phyloP scores from a whole-genome alignment of 2,797 vertebrate genomes.

The Phalloptychus januarius region DNA sequence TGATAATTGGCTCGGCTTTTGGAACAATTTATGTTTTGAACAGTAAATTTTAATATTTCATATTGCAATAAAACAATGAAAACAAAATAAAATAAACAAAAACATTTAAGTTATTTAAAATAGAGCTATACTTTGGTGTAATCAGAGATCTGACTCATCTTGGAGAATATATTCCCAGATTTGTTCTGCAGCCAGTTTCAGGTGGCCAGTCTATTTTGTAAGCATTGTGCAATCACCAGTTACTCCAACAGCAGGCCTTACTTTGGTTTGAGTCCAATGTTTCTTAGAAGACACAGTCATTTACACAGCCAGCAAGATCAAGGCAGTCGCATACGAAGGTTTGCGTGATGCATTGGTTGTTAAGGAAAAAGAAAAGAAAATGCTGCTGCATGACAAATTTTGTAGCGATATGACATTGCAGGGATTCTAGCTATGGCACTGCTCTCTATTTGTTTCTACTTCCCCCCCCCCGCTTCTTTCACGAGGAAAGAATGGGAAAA shows the following conservation, averaged over 20 bases:
- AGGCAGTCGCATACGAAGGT: neutral
- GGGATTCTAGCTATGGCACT: neutral
- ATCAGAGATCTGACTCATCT: neutral
- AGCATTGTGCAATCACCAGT: neutral
- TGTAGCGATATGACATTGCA: neutral
- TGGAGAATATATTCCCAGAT: neutral
- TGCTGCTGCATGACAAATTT: neutral
- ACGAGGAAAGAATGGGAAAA: neutral
- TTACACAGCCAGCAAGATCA: neutral
- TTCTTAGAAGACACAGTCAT: neutral
- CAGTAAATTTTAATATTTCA: too few relatives aligned
- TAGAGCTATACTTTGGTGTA: neutral
- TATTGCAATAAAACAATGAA: neutral
- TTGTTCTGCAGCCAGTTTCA: neutral
- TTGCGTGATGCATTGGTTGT: neutral
- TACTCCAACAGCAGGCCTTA: neutral
- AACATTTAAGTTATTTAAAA: neutral
- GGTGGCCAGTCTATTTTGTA: neutral
- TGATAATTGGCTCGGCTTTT: neutral
- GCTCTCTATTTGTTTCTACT: neutral
- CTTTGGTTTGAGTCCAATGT: neutral
- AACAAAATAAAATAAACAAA: neutral
- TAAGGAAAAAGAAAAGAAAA: neutral
- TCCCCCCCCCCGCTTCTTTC: neutral
- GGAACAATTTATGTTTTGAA: too few relatives aligned